phyloP scores from a whole-genome alignment of 2,797 vertebrate genomes.

The Oreochromis mossambicus region DNA sequence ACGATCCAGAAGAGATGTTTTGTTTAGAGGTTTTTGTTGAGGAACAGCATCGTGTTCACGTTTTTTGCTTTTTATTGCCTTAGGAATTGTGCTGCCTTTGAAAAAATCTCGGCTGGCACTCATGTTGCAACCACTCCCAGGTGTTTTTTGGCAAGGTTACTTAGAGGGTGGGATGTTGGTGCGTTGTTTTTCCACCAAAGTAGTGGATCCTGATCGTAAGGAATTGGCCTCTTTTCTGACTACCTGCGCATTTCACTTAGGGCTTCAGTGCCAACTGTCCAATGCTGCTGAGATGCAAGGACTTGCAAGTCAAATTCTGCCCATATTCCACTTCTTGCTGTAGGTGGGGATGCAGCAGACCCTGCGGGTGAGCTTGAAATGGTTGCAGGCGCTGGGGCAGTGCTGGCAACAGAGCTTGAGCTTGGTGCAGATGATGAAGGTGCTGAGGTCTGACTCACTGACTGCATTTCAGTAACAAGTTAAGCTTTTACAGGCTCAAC shows the following conservation, averaged over 20 bases:
- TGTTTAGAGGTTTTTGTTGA: background rate
- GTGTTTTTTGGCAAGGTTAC: background rate
- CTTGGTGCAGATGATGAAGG: background rate
- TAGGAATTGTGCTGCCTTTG: background rate
- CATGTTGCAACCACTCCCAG: background rate
- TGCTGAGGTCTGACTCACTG: background rate
- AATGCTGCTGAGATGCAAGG: background rate
- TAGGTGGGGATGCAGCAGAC: background rate
- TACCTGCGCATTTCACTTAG: background rate
- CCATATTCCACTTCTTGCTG: slow-evolving; percentile 24
- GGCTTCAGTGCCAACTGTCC: background rate
- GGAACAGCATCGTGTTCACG: background rate
- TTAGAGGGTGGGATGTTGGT: background rate
- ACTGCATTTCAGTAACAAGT: background rate
- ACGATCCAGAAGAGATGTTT: background rate
- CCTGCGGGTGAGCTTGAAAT: background rate
- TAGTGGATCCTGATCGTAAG: background rate
- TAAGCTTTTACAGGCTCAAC: background rate
- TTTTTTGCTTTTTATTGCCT: background rate
- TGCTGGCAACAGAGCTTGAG: background rate
- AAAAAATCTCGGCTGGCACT: background rate
- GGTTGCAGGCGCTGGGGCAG: background rate
- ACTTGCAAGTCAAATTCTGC: background rate
- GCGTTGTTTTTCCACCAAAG: background rate
- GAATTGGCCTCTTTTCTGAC: background rate